Evolutionary conservation across 2,888 invertebrate species (phyloP), one percentile per base, ranked within the genome.

Genomic region (Pherbina coryleti): DNA sequence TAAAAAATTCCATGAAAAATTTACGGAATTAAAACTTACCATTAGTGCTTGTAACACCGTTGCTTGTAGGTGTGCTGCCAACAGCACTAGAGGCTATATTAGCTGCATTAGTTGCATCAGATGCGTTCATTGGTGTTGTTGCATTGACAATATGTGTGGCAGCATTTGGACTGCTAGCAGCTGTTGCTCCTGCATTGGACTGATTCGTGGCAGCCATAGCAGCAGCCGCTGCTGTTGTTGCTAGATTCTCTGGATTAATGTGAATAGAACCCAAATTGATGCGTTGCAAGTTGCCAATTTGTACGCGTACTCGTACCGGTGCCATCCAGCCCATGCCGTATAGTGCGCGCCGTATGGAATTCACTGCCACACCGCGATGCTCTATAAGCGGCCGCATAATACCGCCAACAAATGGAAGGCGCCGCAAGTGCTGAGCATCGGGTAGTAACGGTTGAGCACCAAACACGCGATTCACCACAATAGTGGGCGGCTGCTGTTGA

Each of bases 211-310:
- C 71, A 19, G 53, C 53, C 17, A 17, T 67, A 14, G n/a, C 75
- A 19, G 72, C 67, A 5, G 67, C 60, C 19, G 78, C 69, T 17
- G 79, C 78, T 31, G 78, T 79, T 75, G 80, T 81, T 37, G 82
- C 81, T 79, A 83, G 79, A 81, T 83, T 86, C 74, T 83, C 83
- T 67, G 85, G 88, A 84, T 80, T 86, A 83, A 80, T 86, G 82
- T 88, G 86, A 72, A 89, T 87, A 71, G 89, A 86, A 79, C 86
- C 88, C 81, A 90, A 81, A 84, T 89, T 88, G 80, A 89, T 87
- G 73, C 88, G 88, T 79, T 88, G 88, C 84, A 90, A 83, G 79
- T 88, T 89, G 62, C 86, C 84, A 76, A 89, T 85, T 78, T 86
- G 87, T 75, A 85, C 85, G 76, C 84, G 87, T 57, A 85, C 81